phyloP scores from a whole-genome alignment of 2,113 vertebrate species.

The Hypocryptadius cinnamomeus region DNA sequence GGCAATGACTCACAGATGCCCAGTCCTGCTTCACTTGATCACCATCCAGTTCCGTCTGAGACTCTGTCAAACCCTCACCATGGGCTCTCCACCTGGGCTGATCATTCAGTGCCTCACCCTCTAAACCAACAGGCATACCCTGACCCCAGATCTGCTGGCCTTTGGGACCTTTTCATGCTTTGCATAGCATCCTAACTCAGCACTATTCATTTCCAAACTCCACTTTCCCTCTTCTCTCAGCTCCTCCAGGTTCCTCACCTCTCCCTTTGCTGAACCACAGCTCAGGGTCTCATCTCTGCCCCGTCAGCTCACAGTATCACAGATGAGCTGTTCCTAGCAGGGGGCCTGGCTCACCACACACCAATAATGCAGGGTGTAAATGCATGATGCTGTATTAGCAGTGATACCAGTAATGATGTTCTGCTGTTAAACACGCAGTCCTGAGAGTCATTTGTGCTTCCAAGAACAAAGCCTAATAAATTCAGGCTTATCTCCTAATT shows the following conservation, averaged over 20 bases:
- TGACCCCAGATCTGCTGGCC: not conserved
- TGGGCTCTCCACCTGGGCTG: not conserved
- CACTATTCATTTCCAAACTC: not conserved
- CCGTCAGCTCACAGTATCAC: not conserved
- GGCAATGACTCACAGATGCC: not conserved
- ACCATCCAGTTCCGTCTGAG: not conserved
- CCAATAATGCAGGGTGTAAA: not conserved
- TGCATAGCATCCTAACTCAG: not conserved
- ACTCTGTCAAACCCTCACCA: not conserved
- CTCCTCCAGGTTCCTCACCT: not conserved
- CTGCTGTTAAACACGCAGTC: not conserved
- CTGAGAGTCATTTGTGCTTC: not conserved
- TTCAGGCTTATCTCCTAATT: slow-evolving; percentile 27
- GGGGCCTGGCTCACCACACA: not conserved
- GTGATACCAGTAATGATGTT: not conserved
- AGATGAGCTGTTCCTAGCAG: not conserved
- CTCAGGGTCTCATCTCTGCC: not conserved
- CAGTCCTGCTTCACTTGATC: not conserved
- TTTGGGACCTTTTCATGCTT: not conserved
- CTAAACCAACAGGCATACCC: not conserved
- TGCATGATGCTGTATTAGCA: not conserved
- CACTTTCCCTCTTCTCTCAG: not conserved
- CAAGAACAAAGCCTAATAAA: slow-evolving; percentile 38
- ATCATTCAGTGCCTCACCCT: not conserved
- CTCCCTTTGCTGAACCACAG: not conserved